Base-by-base conservation (phyloP, 2,888 invertebrate species). In the Sarcophaga rosellei region DNA sequence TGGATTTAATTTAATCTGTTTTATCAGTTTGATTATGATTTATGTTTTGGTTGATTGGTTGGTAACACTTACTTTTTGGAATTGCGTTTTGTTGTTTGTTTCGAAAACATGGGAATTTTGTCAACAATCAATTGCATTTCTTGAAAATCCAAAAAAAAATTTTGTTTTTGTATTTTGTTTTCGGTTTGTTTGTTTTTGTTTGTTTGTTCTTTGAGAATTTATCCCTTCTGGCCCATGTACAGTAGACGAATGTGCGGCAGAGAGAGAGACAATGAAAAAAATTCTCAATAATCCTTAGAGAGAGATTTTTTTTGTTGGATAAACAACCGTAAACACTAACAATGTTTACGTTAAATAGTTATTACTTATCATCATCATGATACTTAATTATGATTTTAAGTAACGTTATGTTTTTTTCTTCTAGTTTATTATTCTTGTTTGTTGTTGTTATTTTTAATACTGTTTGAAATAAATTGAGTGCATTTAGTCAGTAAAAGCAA, bases 31-130 rank as follows among this genome's bases (percentile, higher is more conserved):
- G 11, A 10, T 65, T 66, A 61, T 72, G 47, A 20, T 61, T 53
- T 79, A 1, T 68, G 74, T 65, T 61, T 81, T 53, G 4, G n/a
- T 78, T 65, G 65, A 44, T 53, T 75, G 68, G 20, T 61, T 74
- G 4, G 35, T 21, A 65, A 80, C 89, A 92, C 92, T 92, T 92
- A 92, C 92, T 93, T 92, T 92, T 92, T 92, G 91, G 92, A 92
- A 91, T 92, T 92, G 90, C 92, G 93, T 92, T 92, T 92, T 92
- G 93, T 90, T 90, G 92, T 92, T 92, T 92, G 93, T 91, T 92
- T 92, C 91, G 92, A 93, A 93, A 93, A 92, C 92, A 92, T 92
- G 93, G 92, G 92, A 92, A 92, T 92, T 93, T 92, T 92, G 92
- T 92, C 92, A 91, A 92, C 92, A 92, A 92, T 92, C 91, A 92